phyloP scores from a whole-genome alignment of 2,113 vertebrate genomes.

The Naja naja region DNA sequence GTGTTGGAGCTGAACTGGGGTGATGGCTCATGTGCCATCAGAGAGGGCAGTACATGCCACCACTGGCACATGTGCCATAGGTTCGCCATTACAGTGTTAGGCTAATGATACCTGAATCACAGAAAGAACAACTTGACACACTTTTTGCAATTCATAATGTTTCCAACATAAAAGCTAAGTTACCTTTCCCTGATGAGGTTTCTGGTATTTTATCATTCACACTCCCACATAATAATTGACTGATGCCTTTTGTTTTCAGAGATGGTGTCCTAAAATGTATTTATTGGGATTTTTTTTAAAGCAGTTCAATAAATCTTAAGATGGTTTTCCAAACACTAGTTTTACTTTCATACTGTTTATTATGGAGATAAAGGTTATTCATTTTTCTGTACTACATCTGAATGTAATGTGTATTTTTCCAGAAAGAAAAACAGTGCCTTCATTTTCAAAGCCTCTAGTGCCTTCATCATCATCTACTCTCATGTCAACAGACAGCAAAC shows the following conservation, averaged over 20 bases:
- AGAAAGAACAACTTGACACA: neutral
- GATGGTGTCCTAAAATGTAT: neutral
- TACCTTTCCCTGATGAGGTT: neutral
- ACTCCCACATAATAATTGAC: accelerated
- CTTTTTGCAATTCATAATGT: neutral
- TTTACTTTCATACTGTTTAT: neutral
- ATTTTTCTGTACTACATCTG: neutral
- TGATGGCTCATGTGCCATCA: no score
- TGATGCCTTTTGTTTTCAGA: neutral
- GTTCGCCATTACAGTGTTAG: no score
- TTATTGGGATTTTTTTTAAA: neutral
- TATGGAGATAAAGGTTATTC: neutral
- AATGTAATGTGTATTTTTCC: slow-evolving; percentile 3
- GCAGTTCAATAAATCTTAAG: accelerated
- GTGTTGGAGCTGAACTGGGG: no score
- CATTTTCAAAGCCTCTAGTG: slow-evolving; percentile 82
- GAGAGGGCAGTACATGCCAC: no score
- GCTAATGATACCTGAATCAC: neutral
- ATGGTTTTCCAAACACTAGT: neutral
- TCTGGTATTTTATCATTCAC: neutral
- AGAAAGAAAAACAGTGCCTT: slow-evolving; percentile 99
- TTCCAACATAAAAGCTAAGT: neutral
- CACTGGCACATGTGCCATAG: no score
- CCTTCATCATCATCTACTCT: slow-evolving; percentile 83
- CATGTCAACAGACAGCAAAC: slow-evolving; percentile 74